Evolutionary conservation across 2,113 vertebrate species (phyloP).

Genomic region (Gymnocephalus cernua): DNA sequence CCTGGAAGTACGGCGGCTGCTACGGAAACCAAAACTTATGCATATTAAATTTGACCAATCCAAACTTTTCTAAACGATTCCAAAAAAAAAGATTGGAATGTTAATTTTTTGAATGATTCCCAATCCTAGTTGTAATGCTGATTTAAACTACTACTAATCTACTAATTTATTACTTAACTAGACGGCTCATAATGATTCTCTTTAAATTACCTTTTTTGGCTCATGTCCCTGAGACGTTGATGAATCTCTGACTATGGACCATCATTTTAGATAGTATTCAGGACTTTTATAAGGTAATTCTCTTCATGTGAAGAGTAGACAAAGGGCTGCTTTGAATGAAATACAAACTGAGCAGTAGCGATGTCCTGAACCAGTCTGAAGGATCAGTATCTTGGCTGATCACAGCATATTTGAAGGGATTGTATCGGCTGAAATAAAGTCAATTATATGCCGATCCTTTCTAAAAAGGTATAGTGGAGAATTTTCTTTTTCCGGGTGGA

Average conservation of each 20-base stretch:
- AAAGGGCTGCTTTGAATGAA: not conserved
- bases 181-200: not conserved
- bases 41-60: too few relatives aligned
- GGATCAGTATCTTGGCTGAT: not conserved
- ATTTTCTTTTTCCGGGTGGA: too few relatives aligned
- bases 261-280: not conserved
- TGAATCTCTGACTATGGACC: not conserved
- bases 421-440: not conserved
- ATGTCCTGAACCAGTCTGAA: not conserved
- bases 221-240: not conserved
- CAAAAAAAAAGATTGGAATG: too few relatives aligned
- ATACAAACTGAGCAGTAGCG: not conserved
- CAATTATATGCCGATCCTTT: not conserved
- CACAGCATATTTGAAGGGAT: not conserved
- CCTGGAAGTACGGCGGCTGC: too few relatives aligned
- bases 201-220: not conserved
- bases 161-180: too few relatives aligned
- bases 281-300: not conserved
- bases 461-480: too few relatives aligned
- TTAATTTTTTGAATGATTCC: too few relatives aligned
- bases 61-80: too few relatives aligned
- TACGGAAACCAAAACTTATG: too few relatives aligned
- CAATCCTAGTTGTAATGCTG: too few relatives aligned
- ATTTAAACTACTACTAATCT: too few relatives aligned
- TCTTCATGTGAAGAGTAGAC: not conserved